These are phyloP conservation scores for Corythaixoides concolor DNA, from an alignment of 2,113 vertebrate species.

Conservation along the genomic window DNA sequence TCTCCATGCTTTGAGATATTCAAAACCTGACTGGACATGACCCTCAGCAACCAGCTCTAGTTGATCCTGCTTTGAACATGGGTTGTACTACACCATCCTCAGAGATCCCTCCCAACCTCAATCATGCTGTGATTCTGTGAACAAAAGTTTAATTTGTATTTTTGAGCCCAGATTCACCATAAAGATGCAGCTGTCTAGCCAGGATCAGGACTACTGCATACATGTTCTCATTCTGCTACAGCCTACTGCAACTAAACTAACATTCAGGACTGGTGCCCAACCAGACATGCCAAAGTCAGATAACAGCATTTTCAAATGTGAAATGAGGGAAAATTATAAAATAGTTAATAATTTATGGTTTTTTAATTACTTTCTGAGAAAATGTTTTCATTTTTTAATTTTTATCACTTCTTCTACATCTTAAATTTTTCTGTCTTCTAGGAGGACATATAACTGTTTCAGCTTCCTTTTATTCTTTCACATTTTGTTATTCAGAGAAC, in stretches of 20 bases:
- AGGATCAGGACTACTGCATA: neutral
- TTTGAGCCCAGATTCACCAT: neutral
- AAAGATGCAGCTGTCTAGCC: neutral
- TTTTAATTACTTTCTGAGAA: neutral
- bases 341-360: neutral
- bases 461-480: neutral
- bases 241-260: neutral
- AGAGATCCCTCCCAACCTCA: neutral
- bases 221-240: neutral
- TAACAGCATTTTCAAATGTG: neutral
- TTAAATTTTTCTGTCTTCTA: neutral
- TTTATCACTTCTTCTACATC: neutral
- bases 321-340: neutral
- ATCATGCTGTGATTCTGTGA: neutral
- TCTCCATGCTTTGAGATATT: neutral
- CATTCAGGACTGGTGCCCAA: fast-evolving
- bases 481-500: neutral
- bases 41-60: neutral
- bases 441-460: neutral
- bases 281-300: neutral
- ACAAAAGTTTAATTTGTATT: neutral
- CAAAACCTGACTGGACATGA: neutral
- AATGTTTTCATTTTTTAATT: neutral
- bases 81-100: neutral
- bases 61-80: neutral